phyloP scores from a whole-genome alignment of 2,113 vertebrate genomes.

The Enhydra lutris region DNA sequence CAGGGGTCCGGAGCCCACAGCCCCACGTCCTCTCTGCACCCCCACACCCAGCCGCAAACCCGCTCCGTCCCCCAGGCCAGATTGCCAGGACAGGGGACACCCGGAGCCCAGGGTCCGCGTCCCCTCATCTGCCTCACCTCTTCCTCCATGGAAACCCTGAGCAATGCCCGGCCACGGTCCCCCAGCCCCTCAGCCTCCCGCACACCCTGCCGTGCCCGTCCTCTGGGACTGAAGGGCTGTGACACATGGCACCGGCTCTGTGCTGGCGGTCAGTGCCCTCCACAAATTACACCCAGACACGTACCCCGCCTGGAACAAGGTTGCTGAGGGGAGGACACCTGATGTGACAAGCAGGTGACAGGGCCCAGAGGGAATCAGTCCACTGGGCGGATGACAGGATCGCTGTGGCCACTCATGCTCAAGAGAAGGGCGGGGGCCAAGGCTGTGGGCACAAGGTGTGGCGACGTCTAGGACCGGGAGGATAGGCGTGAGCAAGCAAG shows the following conservation, averaged over 20 bases:
- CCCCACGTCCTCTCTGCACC: neutral
- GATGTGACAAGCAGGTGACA: neutral
- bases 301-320: neutral
- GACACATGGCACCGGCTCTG: neutral
- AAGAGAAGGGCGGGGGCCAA: neutral
- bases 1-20: neutral
- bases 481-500: neutral
- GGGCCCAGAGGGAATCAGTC: neutral
- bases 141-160: rapidly evolving
- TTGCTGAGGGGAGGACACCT: neutral
- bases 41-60: neutral
- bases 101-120: neutral
- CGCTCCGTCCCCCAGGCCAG: rapidly evolving
- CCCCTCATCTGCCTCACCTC: neutral
- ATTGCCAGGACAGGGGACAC: neutral
- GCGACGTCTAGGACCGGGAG: neutral
- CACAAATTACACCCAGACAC: neutral
- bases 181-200: neutral
- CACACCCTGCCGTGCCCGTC: neutral
- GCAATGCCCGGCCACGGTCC: neutral
- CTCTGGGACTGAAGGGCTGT: neutral
- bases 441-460: rapidly evolving
- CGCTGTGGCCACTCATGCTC: rapidly evolving
- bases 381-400: neutral
- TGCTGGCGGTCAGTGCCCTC: neutral